Evolutionary conservation across 2,888 invertebrate species (phyloP).

Genomic region (Netelia fuscicornis): DNA sequence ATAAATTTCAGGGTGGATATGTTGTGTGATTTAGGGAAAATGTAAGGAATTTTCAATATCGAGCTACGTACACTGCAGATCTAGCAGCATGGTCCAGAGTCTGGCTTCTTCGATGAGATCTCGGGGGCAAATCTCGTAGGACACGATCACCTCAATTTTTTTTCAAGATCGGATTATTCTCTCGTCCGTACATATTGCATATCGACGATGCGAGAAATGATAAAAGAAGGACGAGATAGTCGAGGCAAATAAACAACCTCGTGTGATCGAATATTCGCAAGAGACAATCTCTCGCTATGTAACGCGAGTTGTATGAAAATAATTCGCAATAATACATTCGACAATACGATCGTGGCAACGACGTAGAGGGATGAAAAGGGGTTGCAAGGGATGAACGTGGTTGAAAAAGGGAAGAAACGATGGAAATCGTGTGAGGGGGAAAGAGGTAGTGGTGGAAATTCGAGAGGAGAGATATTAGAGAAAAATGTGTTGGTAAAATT

Average conservation of each 20-base stretch:
- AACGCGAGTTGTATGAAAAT: constrained; percentile 19
- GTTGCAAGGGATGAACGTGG: background rate
- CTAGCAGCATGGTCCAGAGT: background rate
- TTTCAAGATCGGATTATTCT: background rate
- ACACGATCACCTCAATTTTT: background rate
- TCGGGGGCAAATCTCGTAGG: background rate
- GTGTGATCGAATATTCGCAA: background rate
- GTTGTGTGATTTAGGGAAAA: background rate
- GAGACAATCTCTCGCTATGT: background rate
- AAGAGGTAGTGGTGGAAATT: background rate
- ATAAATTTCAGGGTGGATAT: background rate
- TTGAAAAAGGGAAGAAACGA: background rate
- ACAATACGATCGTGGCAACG: constrained; percentile 39
- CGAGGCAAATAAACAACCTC: no score
- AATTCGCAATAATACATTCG: constrained; percentile 63
- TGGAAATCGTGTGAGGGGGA: background rate
- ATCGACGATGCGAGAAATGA: background rate
- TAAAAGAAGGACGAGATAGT: background rate
- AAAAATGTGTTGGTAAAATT: background rate
- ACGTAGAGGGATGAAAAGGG: background rate
- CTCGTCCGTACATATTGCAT: background rate
- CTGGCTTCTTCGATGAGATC: constrained; percentile 2
- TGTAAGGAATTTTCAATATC: constrained; percentile 1
- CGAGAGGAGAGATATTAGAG: constrained; percentile 34
- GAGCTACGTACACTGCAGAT: background rate